Conservation (phyloP, 2,797 vertebrate species). For the Salmo trutta region DNA sequence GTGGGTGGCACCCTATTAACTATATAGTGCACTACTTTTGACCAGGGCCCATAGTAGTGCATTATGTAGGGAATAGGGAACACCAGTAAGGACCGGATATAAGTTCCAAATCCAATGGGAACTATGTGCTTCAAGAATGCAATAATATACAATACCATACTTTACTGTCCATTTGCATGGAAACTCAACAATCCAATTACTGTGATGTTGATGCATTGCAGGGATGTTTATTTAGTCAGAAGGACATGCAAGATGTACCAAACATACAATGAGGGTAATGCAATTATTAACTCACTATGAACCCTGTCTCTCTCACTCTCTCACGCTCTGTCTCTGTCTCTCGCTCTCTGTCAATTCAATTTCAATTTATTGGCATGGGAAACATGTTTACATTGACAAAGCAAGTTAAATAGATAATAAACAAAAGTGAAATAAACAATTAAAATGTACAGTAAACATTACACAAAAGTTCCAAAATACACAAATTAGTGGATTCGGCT, state of each 20-base stretch:
- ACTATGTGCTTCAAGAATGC: background rate
- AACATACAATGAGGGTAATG: conserved; percentile 58
- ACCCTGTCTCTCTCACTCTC: conserved; percentile 41
- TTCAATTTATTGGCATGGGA: too few species aligned
- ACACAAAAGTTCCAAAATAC: too few species aligned
- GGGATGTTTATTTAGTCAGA: background rate
- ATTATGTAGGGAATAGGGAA: background rate
- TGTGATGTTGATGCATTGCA: background rate
- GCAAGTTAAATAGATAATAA: too few species aligned
- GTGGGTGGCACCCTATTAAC: background rate
- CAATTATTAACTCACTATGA: conserved; percentile 62
- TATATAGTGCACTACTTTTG: background rate
- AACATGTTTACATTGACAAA: too few species aligned
- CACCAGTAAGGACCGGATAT: background rate
- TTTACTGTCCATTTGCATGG: background rate
- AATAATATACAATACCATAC: background rate
- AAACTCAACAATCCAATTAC: conserved; percentile 3
- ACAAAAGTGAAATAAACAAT: too few species aligned
- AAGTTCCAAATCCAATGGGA: background rate
- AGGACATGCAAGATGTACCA: conserved; percentile 43
- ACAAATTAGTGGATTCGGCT: too few species aligned
- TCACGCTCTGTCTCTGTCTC: background rate
- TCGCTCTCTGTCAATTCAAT: background rate
- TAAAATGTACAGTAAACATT: too few species aligned
- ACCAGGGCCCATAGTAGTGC: background rate